Evolutionary conservation across 2,113 vertebrate species (phyloP).

Genomic region (Labeo rohita): DNA sequence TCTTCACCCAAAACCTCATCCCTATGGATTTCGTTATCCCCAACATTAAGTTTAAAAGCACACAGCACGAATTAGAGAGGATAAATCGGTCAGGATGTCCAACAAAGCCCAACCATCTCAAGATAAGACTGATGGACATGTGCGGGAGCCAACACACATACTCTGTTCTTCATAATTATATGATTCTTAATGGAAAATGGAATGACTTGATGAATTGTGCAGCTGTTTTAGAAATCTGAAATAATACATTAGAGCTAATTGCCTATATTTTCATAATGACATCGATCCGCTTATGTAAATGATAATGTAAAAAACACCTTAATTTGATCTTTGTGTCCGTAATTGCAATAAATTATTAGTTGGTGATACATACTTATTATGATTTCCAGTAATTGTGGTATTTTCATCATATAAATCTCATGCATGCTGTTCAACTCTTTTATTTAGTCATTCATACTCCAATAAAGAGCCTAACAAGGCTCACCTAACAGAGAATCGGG

Average conservation of each 20-base stretch:
- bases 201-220: slow-evolving; percentile 32
- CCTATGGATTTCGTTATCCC: slow-evolving; percentile 3
- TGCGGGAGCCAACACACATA: slow-evolving; percentile 21
- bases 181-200: slow-evolving; percentile 38
- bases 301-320: slow-evolving; percentile 18
- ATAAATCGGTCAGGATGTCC: slow-evolving; percentile 16
- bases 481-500: background rate
- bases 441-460: background rate
- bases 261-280: slow-evolving; percentile 17
- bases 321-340: background rate
- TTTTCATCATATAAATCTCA: slow-evolving; percentile 19
- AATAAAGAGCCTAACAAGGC: slow-evolving; percentile 7
- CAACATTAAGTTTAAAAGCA: slow-evolving; percentile 1
- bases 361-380: background rate
- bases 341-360: slow-evolving; percentile 28
- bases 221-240: slow-evolving; percentile 30
- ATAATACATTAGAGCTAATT: slow-evolving; percentile 35
- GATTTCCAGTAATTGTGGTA: background rate
- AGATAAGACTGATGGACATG: slow-evolving; percentile 10
- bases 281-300: slow-evolving; percentile 20
- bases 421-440: background rate
- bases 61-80: slow-evolving; percentile 5
- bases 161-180: slow-evolving; percentile 33
- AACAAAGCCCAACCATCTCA: slow-evolving; percentile 2
- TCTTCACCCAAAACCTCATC: background rate